These are phyloP conservation scores for Semaprochilodus insignis DNA, from an alignment of 2,797 vertebrate species.

Conservation along the genomic window DNA sequence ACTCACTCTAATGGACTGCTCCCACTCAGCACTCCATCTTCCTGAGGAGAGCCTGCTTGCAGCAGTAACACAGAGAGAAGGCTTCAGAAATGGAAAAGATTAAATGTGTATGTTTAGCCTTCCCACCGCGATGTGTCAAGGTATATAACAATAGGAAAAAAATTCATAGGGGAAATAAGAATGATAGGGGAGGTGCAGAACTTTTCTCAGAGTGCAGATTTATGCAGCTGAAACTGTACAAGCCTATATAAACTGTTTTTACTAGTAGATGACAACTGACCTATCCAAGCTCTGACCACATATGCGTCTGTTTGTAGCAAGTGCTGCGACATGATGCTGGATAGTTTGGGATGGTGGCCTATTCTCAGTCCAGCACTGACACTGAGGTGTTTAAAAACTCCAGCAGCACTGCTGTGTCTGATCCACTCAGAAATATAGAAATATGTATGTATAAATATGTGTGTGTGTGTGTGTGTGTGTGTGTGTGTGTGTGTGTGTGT, in stretches of 20 bases:
- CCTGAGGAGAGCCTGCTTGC: slow-evolving; percentile 32
- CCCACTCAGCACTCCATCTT: slow-evolving; percentile 50
- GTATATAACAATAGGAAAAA: slow-evolving; percentile 42
- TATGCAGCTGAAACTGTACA: slow-evolving; percentile 9
- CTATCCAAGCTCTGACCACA: not conserved
- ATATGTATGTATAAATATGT: too few species aligned
- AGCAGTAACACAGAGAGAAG: slow-evolving; percentile 36
- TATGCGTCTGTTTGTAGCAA: too few species aligned
- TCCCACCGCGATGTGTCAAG: slow-evolving; percentile 43
- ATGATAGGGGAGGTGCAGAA: slow-evolving; percentile 27
- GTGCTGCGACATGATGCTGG: too few species aligned
- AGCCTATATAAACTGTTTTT: not conserved
- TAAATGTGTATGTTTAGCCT: slow-evolving; percentile 52
- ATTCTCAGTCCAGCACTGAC: too few species aligned
- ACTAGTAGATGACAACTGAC: not conserved
- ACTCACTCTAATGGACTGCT: slow-evolving; percentile 59
- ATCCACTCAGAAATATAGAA: too few species aligned
- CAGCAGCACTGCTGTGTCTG: too few species aligned
- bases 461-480: too few species aligned
- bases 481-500: too few species aligned
- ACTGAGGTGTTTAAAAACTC: too few species aligned
- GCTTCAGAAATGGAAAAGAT: slow-evolving; percentile 52
- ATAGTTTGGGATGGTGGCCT: too few species aligned
- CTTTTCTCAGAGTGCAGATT: not conserved
- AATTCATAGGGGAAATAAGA: slow-evolving; percentile 7